phyloP scores from a whole-genome alignment of 2,797 vertebrate genomes.

The Anguilla anguilla region DNA sequence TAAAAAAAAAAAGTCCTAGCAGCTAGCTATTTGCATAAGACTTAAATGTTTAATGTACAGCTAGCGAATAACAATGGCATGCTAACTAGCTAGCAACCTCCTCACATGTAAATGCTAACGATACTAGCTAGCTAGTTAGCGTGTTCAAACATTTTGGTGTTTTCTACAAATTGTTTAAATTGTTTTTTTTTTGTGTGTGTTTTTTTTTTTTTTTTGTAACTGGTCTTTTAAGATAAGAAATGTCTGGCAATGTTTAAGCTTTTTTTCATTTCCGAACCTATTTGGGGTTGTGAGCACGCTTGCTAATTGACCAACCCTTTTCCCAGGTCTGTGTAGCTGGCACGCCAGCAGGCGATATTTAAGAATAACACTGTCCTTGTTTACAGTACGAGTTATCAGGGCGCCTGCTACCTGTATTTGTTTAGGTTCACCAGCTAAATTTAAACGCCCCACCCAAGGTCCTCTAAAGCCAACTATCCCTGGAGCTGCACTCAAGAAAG shows the following conservation, averaged over 20 bases:
- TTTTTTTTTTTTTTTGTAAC: background rate
- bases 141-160: background rate
- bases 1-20: background rate
- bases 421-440: slow-evolving; percentile 33
- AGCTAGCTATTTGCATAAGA: background rate
- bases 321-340: slow-evolving; percentile 6
- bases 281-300: background rate
- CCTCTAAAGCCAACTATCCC: background rate
- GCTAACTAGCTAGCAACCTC: slow-evolving; percentile 42
- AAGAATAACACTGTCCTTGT: slow-evolving; percentile 45
- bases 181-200: background rate
- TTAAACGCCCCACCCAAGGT: slow-evolving; percentile 31
- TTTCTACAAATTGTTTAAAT: slow-evolving; percentile 43
- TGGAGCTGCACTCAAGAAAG: slow-evolving; percentile 16
- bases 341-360: background rate
- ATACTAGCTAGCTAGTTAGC: slow-evolving; percentile 44
- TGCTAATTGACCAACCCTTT: background rate
- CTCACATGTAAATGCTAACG: slow-evolving; percentile 3
- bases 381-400: slow-evolving; percentile 46
- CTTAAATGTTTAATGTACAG: background rate
- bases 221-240: background rate
- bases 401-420: slow-evolving; percentile 12
- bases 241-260: slow-evolving; percentile 2
- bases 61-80: slow-evolving; percentile 26
- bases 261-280: background rate